These are phyloP conservation scores for Aphelinus atriplicis DNA, from an alignment of 1,140 invertebrate species.

Conservation along the genomic window DNA sequence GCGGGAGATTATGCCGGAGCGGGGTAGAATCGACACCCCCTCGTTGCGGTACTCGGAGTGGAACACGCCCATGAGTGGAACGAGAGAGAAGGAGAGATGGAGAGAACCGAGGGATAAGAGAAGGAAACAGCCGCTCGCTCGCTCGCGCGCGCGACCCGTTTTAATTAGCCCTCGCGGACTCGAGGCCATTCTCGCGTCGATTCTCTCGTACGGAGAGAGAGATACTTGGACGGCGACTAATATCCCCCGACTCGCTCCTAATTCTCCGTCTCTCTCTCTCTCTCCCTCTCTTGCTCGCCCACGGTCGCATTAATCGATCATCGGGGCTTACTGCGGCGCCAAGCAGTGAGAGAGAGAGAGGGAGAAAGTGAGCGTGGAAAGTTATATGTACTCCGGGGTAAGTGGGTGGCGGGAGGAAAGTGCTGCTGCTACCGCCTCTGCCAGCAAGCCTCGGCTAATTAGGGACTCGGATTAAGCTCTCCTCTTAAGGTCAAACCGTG, in stretches of 20 bases:
- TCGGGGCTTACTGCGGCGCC: slow-evolving; percentile 1
- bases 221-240: slow-evolving; percentile 49
- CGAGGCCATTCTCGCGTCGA: slow-evolving; percentile 17
- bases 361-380: slow-evolving; percentile 18
- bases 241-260: slow-evolving; percentile 60
- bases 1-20: not conserved
- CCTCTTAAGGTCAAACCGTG: not conserved
- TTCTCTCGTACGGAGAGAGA: not conserved
- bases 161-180: slow-evolving; percentile 35
- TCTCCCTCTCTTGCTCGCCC: slow-evolving; percentile 42
- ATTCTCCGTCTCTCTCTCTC: slow-evolving; percentile 48
- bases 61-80: slow-evolving; percentile 9
- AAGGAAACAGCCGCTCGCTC: not conserved
- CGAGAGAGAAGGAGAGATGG: slow-evolving; percentile 4
- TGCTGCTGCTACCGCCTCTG: not conserved
- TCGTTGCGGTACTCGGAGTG: not conserved
- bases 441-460: slow-evolving; percentile 16
- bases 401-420: not conserved
- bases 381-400: not conserved
- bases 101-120: not conserved
- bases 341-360: slow-evolving; percentile 19
- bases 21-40: slow-evolving; percentile 21
- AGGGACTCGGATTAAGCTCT: slow-evolving; percentile 34
- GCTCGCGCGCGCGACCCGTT: slow-evolving; percentile 7
- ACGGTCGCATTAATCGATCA: slow-evolving; percentile 58